Percentiles rank a stretch among this genome's conserved stretches.
phyloP scores from a whole-genome alignment of 64 coral and sea anemone genomes.

The Montipora capricornis region DNA sequence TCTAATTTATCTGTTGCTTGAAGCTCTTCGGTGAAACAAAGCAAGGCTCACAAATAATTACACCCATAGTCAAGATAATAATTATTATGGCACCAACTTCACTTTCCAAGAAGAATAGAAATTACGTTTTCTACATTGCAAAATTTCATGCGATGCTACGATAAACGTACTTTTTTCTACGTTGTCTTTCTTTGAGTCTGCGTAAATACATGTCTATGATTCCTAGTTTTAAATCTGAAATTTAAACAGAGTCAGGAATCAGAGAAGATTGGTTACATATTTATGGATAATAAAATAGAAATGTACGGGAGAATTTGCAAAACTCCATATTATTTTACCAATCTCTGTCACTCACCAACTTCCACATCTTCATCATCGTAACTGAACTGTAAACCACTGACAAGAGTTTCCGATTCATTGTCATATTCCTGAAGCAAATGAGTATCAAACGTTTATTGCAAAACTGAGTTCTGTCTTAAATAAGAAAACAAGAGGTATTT shows the following conservation, averaged over 20 bases:
- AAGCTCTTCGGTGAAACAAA: no score
- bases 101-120: no score
- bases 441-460: not conserved
- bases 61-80: no score
- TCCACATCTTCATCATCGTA: conserved; percentile 96
- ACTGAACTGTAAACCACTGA: conserved; percentile 90
- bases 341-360: conserved; percentile 46
- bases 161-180: conserved; percentile 86
- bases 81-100: no score
- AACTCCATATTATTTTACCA: not conserved
- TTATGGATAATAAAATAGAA: no score
- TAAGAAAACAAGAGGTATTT: not conserved
- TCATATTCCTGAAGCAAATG: conserved; percentile 86
- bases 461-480: no score
- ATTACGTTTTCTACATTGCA: no score
- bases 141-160: no score
- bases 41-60: no score
- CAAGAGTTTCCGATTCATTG: conserved; percentile 98
- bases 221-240: conserved; percentile 89
- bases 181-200: conserved; percentile 95
- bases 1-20: no score
- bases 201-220: conserved; percentile 94
- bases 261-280: no score
- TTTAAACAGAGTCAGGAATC: not conserved
- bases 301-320: no score